Percentiles rank a stretch among this genome's conserved stretches.
phyloP scores from a whole-genome alignment of 2,888 invertebrate species.

The Archips crataeganus region DNA sequence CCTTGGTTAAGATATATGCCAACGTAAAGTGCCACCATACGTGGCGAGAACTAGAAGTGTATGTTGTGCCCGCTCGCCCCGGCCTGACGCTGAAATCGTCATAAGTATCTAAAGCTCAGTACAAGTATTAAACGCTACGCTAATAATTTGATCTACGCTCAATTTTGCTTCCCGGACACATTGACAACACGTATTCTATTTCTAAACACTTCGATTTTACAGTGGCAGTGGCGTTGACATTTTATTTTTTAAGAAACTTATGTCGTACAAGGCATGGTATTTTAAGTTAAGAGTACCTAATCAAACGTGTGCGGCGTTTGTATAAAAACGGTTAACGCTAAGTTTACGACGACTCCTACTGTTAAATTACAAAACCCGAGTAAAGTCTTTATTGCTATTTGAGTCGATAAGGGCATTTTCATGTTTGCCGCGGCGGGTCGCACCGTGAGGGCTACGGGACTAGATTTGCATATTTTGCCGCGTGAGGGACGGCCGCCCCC shows the following conservation, averaged over 20 bases:
- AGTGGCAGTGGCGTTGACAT: conserved; percentile 37
- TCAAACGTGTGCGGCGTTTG: conserved; percentile 1
- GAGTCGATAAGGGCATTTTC: conserved; percentile 39
- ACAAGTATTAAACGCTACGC: conserved; percentile 64
- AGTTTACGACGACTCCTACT: conserved; percentile 29
- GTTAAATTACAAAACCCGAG: conserved; percentile 37
- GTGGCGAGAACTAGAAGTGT: background rate
- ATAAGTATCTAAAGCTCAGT: conserved; percentile 74
- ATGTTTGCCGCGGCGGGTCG: conserved; percentile 28
- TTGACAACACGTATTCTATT: conserved; percentile 68
- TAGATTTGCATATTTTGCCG: conserved; percentile 37
- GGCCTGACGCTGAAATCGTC: conserved; percentile 45
- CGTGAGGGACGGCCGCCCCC: conserved; percentile 12
- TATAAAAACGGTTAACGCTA: conserved; percentile 24
- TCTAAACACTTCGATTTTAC: conserved; percentile 24
- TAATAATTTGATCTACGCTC: conserved; percentile 71
- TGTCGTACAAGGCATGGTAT: conserved; percentile 38
- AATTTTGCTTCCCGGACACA: conserved; percentile 66
- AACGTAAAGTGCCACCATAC: background rate
- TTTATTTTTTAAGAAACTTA: conserved; percentile 32
- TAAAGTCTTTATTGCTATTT: conserved; percentile 44
- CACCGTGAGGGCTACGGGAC: conserved; percentile 12
- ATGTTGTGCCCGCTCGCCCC: conserved; percentile 45
- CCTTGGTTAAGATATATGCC: too few relatives aligned
- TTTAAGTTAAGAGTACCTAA: conserved; percentile 19